phyloP scores from a whole-genome alignment of 2,113 vertebrate species.

The Macroglossus sobrinus region DNA sequence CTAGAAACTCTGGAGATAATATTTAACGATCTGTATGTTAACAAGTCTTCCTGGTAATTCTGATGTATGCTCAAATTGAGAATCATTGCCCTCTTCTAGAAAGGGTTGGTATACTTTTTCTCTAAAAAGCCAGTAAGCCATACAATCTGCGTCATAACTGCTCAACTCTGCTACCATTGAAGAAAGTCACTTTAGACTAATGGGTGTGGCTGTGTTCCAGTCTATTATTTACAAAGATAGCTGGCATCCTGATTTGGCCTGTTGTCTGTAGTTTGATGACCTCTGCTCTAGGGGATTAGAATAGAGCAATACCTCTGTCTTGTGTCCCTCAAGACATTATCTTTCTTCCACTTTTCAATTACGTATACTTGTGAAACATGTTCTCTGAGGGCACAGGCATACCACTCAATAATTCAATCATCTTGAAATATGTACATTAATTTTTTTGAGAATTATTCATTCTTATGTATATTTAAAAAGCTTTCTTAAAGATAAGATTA shows the following conservation, averaged over 20 bases:
- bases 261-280: background rate
- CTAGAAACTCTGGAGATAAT: background rate
- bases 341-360: background rate
- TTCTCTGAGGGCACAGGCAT: background rate
- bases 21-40: background rate
- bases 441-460: conserved; percentile 1
- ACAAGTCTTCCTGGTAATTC: background rate
- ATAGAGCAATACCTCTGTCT: background rate
- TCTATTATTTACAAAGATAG: background rate
- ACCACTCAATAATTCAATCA: background rate
- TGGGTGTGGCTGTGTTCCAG: background rate
- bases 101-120: background rate
- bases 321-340: background rate
- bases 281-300: background rate
- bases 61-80: background rate
- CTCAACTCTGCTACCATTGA: background rate
- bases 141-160: background rate
- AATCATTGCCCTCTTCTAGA: background rate
- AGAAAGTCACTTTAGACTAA: background rate
- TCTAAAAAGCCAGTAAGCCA: background rate
- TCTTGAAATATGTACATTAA: background rate
- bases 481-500: background rate
- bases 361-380: background rate
- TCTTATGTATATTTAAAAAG: background rate
- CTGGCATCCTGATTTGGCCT: background rate